Evolutionary conservation across 2,113 vertebrate genomes (phyloP), one percentile per base, ranked within the genome.

Genomic region (Peromyscus polionotus): DNA sequence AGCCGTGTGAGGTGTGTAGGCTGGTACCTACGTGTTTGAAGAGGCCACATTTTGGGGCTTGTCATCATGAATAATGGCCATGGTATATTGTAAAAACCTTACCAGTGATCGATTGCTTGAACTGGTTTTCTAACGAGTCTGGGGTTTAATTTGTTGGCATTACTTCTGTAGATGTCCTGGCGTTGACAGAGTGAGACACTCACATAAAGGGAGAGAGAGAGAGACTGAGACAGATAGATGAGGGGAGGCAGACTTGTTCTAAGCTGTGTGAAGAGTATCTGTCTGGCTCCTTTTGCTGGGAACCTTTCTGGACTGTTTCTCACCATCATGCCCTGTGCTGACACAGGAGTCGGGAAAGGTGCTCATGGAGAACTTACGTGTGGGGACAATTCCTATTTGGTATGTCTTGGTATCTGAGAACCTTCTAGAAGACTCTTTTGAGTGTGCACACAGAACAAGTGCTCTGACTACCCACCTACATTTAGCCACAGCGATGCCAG

Each of bases 281-380:
- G 48, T 17, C 39, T 94, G 5, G 48, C 36, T 80, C 36, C 61
- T 95, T 79, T 77, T 70, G 76, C 97, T 97, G 94, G 0, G 14
- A 98, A 97, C 22, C 59, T 59, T 93, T 84, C 95, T 95, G 95
- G 96, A 89, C 63, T 96, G 70, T 96, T 96, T 97, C 76, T 90
- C 97, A 94, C 42, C 89, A 7, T 81, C 11, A 85, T 68, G 77
- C 92, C 72, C 96, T 68, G 26, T 57, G 91, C 33, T 11, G 17
- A 48, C n/a, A 26, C 33, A n/a, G 65, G 54, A 63, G 95, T 97
- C 42, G n/a, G 65, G 67, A 28, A 57, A 20, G 33, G 3, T 86
- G 75, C 42, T 95, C 81, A 94, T 54, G 14, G 57, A 90, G 96
- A 97, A 80, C 20, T 87, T 59, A 36, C 24, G 54, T 93, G 45